Percentiles rank a stretch among this genome's conserved stretches.
These are phyloP conservation scores for Echinarachnius parma DNA, from an alignment of 53 echinoderm and acorn worm species.

Conservation along the genomic window DNA sequence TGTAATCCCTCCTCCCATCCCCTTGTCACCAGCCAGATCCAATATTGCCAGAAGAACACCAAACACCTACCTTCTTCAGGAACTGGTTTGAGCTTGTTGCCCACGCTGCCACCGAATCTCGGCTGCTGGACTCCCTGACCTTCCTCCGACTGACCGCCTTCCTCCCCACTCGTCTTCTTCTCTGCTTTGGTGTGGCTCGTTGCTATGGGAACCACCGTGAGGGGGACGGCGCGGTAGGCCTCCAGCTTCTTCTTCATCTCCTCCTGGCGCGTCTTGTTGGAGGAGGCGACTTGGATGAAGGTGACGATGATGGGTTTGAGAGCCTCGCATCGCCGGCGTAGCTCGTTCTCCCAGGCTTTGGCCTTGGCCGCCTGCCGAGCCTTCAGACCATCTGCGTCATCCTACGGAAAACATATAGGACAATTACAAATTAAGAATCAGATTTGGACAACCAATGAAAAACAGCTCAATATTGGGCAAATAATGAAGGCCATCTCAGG, in stretches of 20 bases:
- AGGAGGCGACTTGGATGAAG: conserved; percentile 4
- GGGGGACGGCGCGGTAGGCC: conserved; percentile 56
- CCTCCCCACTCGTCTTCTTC: not conserved
- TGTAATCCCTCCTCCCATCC: too few relatives aligned
- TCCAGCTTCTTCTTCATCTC: conserved; percentile 54
- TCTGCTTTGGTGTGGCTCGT: conserved; percentile 44
- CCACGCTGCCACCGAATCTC: conserved; percentile 12
- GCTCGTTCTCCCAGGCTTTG: conserved; percentile 84
- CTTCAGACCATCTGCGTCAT: conserved; percentile 64
- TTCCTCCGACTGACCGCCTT: not conserved
- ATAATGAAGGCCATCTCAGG: conserved; percentile 45
- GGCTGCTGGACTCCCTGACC: not conserved
- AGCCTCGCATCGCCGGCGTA: conserved; percentile 66
- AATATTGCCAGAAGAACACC: too few relatives aligned
- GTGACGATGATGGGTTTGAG: conserved; percentile 65
- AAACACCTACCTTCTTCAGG: conserved; percentile 80
- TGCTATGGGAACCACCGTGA: conserved; percentile 71
- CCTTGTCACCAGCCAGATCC: too few relatives aligned
- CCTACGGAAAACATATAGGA: not conserved
- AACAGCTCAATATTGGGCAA: too few relatives aligned
- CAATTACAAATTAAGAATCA: not conserved
- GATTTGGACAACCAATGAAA: too few relatives aligned
- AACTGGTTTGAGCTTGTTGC: conserved; percentile 69
- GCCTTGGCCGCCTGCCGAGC: conserved; percentile 77
- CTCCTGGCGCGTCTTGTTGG: conserved; percentile 23